phyloP scores from a whole-genome alignment of 2,888 invertebrate genomes.

The Pristionchus entomophagus region DNA sequence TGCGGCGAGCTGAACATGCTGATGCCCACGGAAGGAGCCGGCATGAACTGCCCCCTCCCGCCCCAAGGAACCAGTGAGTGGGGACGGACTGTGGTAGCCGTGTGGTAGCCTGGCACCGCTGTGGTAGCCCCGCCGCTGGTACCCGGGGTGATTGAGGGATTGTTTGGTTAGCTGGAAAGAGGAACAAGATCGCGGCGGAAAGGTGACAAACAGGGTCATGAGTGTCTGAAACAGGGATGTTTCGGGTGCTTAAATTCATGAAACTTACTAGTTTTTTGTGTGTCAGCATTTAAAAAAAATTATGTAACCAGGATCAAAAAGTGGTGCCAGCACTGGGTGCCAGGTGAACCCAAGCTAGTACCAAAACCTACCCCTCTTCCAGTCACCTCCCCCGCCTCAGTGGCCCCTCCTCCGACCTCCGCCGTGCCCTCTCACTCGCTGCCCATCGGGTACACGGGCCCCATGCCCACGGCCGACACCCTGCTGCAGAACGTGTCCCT shows the following conservation, averaged over 20 bases:
- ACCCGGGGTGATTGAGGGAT: no score
- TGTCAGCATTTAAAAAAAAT: no score
- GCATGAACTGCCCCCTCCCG: conserved; percentile 22
- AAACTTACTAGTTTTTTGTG: no score
- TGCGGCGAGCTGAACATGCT: conserved; percentile 54
- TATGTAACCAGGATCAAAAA: no score
- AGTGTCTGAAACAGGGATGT: no score
- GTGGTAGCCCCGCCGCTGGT: neutral
- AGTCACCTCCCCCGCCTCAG: neutral
- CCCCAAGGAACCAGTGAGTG: neutral
- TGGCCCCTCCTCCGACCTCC: neutral
- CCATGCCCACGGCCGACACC: conserved; percentile 17
- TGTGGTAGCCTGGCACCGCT: neutral
- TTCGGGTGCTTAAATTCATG: no score
- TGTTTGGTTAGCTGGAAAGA: no score
- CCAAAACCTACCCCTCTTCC: no score
- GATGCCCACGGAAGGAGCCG: conserved; percentile 41
- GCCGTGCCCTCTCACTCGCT: neutral
- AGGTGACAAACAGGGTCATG: no score
- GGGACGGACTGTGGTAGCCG: neutral
- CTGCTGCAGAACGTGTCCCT: conserved; percentile 49
- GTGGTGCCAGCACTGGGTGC: no score
- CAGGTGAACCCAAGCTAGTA: no score
- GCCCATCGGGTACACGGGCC: conserved; percentile 15
- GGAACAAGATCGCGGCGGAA: no score